Evolutionary conservation across 2,797 vertebrate genomes (phyloP).

Genomic region (Tragopan temminckii): DNA sequence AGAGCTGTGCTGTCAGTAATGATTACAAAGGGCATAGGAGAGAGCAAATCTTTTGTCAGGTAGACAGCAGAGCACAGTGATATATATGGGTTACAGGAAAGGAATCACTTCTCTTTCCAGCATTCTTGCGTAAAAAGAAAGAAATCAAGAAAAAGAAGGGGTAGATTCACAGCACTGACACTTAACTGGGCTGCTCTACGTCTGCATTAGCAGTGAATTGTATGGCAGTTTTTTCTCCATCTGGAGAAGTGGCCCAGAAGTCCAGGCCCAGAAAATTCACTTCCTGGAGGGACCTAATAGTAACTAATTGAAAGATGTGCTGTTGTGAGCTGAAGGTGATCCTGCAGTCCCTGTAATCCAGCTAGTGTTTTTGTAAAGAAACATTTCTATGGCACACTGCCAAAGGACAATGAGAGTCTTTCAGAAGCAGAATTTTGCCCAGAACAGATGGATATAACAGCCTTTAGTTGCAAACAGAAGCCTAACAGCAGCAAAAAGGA

Average conservation of each 20-base stretch:
- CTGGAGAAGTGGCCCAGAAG: not conserved
- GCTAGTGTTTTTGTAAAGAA: not conserved
- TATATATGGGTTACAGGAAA: not conserved
- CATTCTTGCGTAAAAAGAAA: not conserved
- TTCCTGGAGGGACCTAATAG: not conserved
- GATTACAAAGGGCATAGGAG: not conserved
- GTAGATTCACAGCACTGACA: not conserved
- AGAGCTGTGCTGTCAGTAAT: not conserved
- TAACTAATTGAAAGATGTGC: not conserved
- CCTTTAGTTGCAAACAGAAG: conserved; percentile 52
- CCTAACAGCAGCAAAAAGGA: conserved; percentile 1
- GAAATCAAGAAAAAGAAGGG: not conserved
- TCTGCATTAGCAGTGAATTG: not conserved
- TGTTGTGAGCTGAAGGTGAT: not conserved
- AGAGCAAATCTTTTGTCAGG: not conserved
- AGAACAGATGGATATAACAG: conserved; percentile 49
- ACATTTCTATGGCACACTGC: fast-evolving
- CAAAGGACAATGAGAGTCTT: conserved; percentile 15
- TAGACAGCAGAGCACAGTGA: not conserved
- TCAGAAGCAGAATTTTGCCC: conserved; percentile 28
- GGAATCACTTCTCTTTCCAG: not conserved
- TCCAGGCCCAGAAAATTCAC: not conserved
- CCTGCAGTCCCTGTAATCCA: not conserved
- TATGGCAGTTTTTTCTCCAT: not conserved
- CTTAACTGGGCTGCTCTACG: not conserved